Evolutionary conservation across 92 coral and sea anemone species (phyloP).

Genomic region (Paramuricea clavata): DNA sequence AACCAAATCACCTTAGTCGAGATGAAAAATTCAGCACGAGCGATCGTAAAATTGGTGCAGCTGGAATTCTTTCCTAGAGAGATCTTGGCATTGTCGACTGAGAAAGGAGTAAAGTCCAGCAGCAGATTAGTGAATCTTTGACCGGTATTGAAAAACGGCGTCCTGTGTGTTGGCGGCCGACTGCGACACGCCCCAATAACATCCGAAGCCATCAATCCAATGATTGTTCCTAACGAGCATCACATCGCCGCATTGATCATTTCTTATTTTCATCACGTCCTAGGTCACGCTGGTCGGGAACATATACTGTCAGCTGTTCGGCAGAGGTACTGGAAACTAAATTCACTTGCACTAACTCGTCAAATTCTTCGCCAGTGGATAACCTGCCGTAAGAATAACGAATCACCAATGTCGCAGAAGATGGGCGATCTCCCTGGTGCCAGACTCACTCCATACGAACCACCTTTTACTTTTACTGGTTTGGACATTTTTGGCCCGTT

Average conservation of each 20-base stretch:
- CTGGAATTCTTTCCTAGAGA: too few species aligned
- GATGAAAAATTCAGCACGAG: too few species aligned
- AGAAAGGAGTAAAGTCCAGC: too few species aligned
- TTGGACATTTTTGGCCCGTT: conserved; percentile 36
- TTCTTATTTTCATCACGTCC: conserved; percentile 32
- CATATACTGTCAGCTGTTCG: neutral
- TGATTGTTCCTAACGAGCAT: conserved; percentile 53
- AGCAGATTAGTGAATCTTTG: too few species aligned
- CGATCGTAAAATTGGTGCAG: too few species aligned
- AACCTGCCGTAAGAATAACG: too few species aligned
- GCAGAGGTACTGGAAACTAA: neutral
- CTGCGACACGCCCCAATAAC: conserved; percentile 52
- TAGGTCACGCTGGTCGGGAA: neutral
- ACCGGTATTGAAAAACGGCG: too few species aligned
- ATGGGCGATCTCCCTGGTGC: conserved; percentile 43
- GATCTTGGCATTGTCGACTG: too few species aligned
- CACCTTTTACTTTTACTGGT: conserved; percentile 33
- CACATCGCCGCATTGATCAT: conserved; percentile 35
- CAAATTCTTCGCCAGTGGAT: neutral
- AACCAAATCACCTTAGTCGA: too few species aligned
- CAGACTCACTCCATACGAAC: conserved; percentile 39
- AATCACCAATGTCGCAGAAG: too few species aligned
- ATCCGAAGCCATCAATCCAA: conserved; percentile 47
- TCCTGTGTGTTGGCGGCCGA: too few species aligned
- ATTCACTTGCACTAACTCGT: neutral